Evolutionary conservation across 2,888 invertebrate species (phyloP).

Genomic region (Stenoptilia bipunctidactyla): DNA sequence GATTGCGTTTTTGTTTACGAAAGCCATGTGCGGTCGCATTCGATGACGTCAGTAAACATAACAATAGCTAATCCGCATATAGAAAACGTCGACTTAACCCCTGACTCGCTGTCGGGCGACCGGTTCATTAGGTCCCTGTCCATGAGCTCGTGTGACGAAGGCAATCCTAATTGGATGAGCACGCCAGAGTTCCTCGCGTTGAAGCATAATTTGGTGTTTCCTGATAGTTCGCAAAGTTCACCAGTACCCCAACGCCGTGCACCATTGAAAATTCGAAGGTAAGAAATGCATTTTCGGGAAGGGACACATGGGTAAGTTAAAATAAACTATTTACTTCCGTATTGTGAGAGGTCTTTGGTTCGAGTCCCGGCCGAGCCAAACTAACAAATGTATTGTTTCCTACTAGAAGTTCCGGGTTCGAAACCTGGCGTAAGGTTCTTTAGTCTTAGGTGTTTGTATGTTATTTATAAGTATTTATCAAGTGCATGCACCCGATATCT

Average conservation of each 20-base stretch:
- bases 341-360: no score
- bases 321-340: no score
- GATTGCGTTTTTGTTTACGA: constrained; percentile 50
- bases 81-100: constrained; percentile 78
- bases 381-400: no score
- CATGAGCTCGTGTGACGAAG: constrained; percentile 78
- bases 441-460: no score
- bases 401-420: no score
- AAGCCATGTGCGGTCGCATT: constrained; percentile 65
- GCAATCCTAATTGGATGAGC: constrained; percentile 83
- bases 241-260: constrained; percentile 77
- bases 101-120: constrained; percentile 71
- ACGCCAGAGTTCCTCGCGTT: constrained; percentile 85
- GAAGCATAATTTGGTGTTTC: constrained; percentile 85
- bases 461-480: no score
- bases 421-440: no score
- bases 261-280: constrained; percentile 74
- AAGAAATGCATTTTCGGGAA: no score
- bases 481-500: no score
- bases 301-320: no score
- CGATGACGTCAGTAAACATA: constrained; percentile 76
- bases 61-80: constrained; percentile 81
- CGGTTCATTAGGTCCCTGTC: constrained; percentile 74
- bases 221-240: constrained; percentile 83
- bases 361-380: no score